These are phyloP conservation scores for Anagyrus pseudococci DNA, from an alignment of 2,888 invertebrate genomes.

Conservation along the genomic window DNA sequence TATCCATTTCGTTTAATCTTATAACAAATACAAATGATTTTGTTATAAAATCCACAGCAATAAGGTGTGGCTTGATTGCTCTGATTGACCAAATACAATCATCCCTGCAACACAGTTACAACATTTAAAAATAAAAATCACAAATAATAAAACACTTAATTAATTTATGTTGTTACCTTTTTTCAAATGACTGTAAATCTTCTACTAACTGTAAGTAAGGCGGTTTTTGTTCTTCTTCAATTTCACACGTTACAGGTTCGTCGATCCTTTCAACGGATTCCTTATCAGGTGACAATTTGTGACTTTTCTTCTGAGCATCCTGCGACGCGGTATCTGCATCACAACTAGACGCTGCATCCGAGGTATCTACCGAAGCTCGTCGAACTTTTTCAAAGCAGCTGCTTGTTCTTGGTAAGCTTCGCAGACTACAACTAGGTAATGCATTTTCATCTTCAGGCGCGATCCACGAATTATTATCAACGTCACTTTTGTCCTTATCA, in stretches of 20 bases:
- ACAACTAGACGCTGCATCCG: too few species aligned
- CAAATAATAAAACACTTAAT: neutral
- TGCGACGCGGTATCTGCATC: neutral
- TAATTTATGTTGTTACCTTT: conserved; percentile 21
- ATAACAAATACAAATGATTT: conserved; percentile 47
- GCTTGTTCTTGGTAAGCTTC: too few species aligned
- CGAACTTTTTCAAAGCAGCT: too few species aligned
- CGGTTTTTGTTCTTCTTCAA: conserved; percentile 4
- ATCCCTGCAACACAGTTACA: conserved; percentile 41
- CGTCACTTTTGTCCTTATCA: too few species aligned
- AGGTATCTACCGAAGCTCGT: too few species aligned
- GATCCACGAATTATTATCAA: too few species aligned
- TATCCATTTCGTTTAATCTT: conserved; percentile 38
- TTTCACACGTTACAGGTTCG: neutral
- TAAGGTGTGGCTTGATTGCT: conserved; percentile 39
- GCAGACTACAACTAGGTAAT: too few species aligned
- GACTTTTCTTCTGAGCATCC: conserved; percentile 5
- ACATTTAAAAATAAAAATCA: conserved; percentile 3
- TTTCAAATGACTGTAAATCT: conserved; percentile 15
- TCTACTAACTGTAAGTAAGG: conserved; percentile 17
- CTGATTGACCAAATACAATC: conserved; percentile 49
- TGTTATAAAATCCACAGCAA: conserved; percentile 49
- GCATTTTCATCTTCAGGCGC: too few species aligned
- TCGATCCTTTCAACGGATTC: neutral
- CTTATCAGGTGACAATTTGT: neutral